Evolutionary conservation across 2,797 vertebrate genomes (phyloP), one percentile per base, ranked within the genome.

Genomic region (Potorous gilbertii): DNA sequence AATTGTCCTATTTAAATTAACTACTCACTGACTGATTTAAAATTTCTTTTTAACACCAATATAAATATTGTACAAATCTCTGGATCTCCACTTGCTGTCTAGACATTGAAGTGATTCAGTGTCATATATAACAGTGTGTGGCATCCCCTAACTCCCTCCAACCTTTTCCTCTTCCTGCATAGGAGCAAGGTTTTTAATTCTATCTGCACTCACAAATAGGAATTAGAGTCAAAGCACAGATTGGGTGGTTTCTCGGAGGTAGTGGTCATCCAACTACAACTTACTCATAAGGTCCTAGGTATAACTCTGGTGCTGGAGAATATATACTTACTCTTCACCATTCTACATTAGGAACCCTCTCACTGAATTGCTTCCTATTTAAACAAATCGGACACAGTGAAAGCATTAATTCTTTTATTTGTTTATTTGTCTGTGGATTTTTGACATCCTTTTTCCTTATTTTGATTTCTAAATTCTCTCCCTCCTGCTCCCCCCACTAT

Each of bases 1-100:
- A 55, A 0, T 97, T 96, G 96, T 31, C 5, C 11, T 92, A 24
- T 97, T 50, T 52, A 97, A 87, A 56, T 90, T 94, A 92, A 87
- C 10, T 95, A 62, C n/a, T 90, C 40, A 24, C 13, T 81, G n/a
- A 81, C 18, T 81, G n/a, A 46, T 81, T 40, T 40, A 24, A 81
- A 81, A 62, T 2, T 0, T 4, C 34, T 94, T 34, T 52, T 94
- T 56, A 56, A 87, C 89, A 56, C 34, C 10, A 62, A 90, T 10
- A 56, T 34, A 66, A 91, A 96, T 46, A 46, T 46, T 0, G 2
- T 16, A 92, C 8, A 95, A 92, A 93, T 66, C 1, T 14, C 87
- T 55, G 94, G 28, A 74, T 92, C 90, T 1, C 94, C 6, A 5
- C 94, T 90, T 57, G 16, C 3, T 90, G 91, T 96, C 46, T 54